Evolutionary conservation across 2,888 invertebrate species (phyloP), one percentile per base, ranked within the genome.

Genomic region (Mesorhabditis belari): DNA sequence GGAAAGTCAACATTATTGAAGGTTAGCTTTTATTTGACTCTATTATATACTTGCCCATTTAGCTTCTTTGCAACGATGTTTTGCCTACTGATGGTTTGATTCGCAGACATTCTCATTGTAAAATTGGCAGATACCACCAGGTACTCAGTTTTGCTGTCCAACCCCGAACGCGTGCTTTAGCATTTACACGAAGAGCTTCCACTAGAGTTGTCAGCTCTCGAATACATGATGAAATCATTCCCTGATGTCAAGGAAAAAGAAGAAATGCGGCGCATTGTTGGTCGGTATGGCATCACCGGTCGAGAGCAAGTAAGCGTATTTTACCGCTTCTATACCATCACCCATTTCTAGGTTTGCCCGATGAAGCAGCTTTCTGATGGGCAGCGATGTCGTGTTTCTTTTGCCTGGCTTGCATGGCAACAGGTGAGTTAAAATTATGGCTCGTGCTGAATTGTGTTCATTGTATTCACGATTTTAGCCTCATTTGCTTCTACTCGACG

Each of bases 191-290:
- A 99, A 83, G 85, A 94, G 64, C 85, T 99, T 25, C 95, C 98
- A 83, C 84, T 98, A 80, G 92, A 95, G 81, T 84, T 91, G 73
- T 91, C 94, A 24, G 95, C 98, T 9, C 84, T 99, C 50, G 96
- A 98, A 76, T 99, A 95, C 84, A 98, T 99, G 96, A 88, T 96
- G 90, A 89, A 88, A 80, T 87, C 89, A 75, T 99, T 93, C 83
- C 96, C 98, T 0, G 92, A 91, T 12, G 90, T 98, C 5, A 93
- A 95, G 77, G 98, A 99, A 83, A 88, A 90, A 27, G 98, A 99
- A 83, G 96, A 95, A 83, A 96, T 98, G 96, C 86, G 98, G 62
- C 94, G 93, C 84, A 96, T 98, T 74, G 93, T 99, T 77, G 98
- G 98, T 0, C 87, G 96, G 61, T 99, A 95, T 82, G 98, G 98